Evolutionary conservation across 2,797 vertebrate genomes (phyloP).

Genomic region (Hyperoplus lanceolatus): DNA sequence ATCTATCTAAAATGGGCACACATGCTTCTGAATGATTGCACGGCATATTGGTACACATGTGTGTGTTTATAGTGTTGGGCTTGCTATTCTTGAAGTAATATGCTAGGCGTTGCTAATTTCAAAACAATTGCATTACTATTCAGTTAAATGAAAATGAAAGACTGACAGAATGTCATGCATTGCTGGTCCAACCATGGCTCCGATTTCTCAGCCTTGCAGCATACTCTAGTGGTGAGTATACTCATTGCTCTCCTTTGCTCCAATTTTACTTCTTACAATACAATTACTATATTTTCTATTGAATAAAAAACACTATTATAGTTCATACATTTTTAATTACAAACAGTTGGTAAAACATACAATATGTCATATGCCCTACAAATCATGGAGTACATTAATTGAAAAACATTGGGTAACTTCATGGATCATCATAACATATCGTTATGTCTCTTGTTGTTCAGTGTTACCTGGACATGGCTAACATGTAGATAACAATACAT

Average conservation of each 20-base stretch:
- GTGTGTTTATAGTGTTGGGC: too few species aligned
- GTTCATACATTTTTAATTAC: background rate
- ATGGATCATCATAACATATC: too few species aligned
- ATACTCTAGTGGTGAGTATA: conserved; percentile 1
- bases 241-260: too few species aligned
- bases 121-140: too few species aligned
- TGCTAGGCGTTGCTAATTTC: too few species aligned
- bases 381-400: background rate
- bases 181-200: background rate
- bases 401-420: too few species aligned
- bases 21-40: too few species aligned
- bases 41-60: too few species aligned
- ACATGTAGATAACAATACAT: background rate
- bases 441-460: background rate
- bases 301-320: background rate
- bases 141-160: too few species aligned
- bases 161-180: too few species aligned
- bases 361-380: background rate
- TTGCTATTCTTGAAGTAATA: too few species aligned
- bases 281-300: background rate
- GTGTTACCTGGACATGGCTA: background rate
- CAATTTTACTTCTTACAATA: background rate
- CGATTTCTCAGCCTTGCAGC: background rate
- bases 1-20: too few species aligned
- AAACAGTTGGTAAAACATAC: background rate